A percentile compares a stretch with the other conserved stretches of the same genome.
Conservation (phyloP, 1,140 invertebrate species). For the Platorchestia sp. region DNA sequence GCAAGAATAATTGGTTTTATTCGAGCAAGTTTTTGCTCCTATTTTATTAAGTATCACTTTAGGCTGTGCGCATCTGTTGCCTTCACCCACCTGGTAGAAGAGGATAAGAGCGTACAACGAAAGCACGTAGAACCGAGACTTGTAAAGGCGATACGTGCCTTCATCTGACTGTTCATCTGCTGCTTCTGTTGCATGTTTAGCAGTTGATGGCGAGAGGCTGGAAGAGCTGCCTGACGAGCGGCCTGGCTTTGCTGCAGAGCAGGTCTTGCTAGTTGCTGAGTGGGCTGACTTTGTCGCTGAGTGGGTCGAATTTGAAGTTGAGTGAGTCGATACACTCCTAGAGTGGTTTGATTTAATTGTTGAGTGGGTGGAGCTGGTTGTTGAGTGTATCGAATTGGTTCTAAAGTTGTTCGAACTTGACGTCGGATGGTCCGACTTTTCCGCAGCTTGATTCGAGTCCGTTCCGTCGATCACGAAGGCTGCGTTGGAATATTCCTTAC, state of each 20-base stretch:
- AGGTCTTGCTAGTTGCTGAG: not conserved
- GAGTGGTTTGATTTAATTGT: no score
- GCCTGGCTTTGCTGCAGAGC: not conserved
- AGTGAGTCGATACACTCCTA: no score
- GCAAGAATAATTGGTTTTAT: no score
- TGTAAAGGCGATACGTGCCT: not conserved
- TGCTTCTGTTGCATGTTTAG: no score
- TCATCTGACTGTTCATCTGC: not conserved
- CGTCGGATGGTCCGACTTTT: not conserved
- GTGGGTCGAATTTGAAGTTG: not conserved
- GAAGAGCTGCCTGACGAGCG: not conserved
- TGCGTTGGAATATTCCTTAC: not conserved
- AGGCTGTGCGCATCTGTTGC: not conserved
- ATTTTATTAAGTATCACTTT: no score
- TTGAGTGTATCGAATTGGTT: not conserved
- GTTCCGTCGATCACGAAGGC: not conserved
- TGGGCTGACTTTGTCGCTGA: not conserved
- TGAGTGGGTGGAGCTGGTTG: not conserved
- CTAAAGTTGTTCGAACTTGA: not conserved
- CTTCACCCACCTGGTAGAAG: not conserved
- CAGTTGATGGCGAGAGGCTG: no score
- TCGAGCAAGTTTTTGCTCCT: not conserved
- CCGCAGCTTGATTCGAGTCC: not conserved
- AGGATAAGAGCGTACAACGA: not conserved
- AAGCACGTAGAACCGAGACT: conserved; percentile 28